Evolutionary conservation across 2,888 invertebrate genomes (phyloP), one percentile per base, ranked within the genome.

Genomic region (Axea sp.): DNA sequence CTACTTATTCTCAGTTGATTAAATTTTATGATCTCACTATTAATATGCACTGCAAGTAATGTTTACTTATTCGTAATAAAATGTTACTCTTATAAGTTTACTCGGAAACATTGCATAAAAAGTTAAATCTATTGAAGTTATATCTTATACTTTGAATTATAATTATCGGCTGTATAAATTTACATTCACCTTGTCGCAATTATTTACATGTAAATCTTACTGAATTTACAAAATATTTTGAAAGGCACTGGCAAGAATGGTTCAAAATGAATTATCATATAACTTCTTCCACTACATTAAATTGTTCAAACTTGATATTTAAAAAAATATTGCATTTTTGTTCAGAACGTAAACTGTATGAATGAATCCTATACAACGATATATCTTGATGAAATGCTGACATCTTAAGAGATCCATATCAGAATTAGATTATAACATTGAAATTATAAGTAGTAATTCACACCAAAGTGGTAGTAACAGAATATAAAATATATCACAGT

Each of bases 241-340:
- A 41, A 62, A 62, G 62, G 62, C 62, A 62, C 62, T 62, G 51
- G 41, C 33, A 28, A 51, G 28, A 62, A 51, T 30, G 14, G 49
- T 41, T 22, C 33, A 39, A 9, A 60, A 60, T 14, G 26, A 60
- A 47, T 49, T 17, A 11, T 31, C 43, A 19, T 26, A 12, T 33
- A n/a, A 19, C 12, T 22, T 30, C 11, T 15, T 30, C 15, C n/a
- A n/a, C n/a, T n/a, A n/a, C n/a, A n/a, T n/a, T 15, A 24, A 24
- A 7, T 1, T 14, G 14, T 24, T 24, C 41, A 14, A 4, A 26
- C 9, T n/a, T 43, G 9, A 41, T 26, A 41, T 19, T 11, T 41
- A 8, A 39, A 55, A 51, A 55, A 55, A 55, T 55, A 55, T 39
- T 37, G 19, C 19, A 9, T 55, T 17, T 28, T 4, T 35, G 31